Conservation (phyloP, 2,113 vertebrate genomes). For the Aythya baeri region DNA sequence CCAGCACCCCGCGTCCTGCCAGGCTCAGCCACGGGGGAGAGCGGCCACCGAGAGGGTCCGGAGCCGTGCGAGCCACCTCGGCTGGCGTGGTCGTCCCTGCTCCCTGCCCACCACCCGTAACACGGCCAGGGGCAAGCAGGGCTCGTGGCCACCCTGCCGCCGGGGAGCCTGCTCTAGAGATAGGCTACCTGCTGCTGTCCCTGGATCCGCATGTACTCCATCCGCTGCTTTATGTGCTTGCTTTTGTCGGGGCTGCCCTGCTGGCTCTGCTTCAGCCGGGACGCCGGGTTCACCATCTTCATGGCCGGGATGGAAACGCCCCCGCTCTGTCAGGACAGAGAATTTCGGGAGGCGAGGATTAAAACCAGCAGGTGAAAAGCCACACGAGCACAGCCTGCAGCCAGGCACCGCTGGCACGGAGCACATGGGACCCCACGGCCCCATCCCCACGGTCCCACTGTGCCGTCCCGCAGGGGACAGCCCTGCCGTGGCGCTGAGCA, state of each 20-base stretch:
- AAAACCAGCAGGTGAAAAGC: accelerated
- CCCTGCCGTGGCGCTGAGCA: accelerated
- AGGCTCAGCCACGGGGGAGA: accelerated
- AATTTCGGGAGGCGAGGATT: not conserved
- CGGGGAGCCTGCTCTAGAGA: slow-evolving; percentile 55
- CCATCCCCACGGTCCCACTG: not conserved
- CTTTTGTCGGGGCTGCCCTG: slow-evolving; percentile 92
- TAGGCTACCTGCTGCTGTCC: slow-evolving; percentile 92
- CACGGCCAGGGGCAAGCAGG: not conserved
- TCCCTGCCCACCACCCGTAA: not conserved
- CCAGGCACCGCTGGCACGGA: not conserved
- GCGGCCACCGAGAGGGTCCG: accelerated
- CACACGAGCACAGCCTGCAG: not conserved
- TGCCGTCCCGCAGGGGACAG: accelerated
- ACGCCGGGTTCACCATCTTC: slow-evolving; percentile 86
- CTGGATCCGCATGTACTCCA: slow-evolving; percentile 92
- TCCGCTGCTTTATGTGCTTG: slow-evolving; percentile 89
- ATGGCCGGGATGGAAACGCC: slow-evolving; percentile 80
- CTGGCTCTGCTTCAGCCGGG: slow-evolving; percentile 90
- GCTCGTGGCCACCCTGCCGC: not conserved
- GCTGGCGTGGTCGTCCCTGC: not conserved
- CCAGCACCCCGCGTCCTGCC: not conserved
- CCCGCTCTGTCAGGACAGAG: slow-evolving; percentile 72
- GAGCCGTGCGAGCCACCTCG: accelerated
- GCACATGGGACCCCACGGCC: accelerated